phyloP scores from a whole-genome alignment of 2,113 vertebrate genomes.

The Otus sunia region DNA sequence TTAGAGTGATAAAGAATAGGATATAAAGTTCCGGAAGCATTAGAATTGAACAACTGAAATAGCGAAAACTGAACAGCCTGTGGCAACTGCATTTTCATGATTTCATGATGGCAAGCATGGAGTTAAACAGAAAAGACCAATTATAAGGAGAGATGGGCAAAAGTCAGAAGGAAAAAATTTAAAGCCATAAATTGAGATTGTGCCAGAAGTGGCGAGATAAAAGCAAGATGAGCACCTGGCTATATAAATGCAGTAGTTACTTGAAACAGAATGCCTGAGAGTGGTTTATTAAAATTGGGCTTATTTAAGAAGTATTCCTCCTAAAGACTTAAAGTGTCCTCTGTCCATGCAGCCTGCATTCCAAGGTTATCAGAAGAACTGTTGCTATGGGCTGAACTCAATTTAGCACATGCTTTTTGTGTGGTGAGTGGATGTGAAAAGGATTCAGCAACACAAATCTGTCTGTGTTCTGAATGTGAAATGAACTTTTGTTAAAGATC shows the following conservation, averaged over 20 bases:
- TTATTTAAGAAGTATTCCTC: conserved; percentile 29
- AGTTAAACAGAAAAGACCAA: not conserved
- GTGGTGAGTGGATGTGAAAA: conserved; percentile 26
- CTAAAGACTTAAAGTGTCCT: conserved; percentile 20
- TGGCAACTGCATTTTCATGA: not conserved
- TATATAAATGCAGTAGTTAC: not conserved
- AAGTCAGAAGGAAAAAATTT: not conserved
- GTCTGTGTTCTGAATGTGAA: conserved; percentile 57
- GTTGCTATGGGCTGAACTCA: conserved; percentile 37
- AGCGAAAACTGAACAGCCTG: not conserved
- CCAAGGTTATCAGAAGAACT: conserved; percentile 51
- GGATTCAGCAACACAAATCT: conserved; percentile 49
- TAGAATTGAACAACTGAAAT: not conserved
- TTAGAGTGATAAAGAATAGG: not conserved
- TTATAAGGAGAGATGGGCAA: not conserved
- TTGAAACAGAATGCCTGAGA: conserved; percentile 40
- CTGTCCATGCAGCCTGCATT: conserved; percentile 4
- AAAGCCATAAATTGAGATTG: conserved; percentile 6
- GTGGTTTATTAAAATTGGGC: not conserved
- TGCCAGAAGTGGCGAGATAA: not conserved
- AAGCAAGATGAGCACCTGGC: not conserved
- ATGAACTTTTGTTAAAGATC: conserved; percentile 54
- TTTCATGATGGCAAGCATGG: not conserved
- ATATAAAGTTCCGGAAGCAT: not conserved
- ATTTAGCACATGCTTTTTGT: conserved; percentile 45